phyloP scores from a whole-genome alignment of 2,888 invertebrate species.

The Chelonus formosanus region DNA sequence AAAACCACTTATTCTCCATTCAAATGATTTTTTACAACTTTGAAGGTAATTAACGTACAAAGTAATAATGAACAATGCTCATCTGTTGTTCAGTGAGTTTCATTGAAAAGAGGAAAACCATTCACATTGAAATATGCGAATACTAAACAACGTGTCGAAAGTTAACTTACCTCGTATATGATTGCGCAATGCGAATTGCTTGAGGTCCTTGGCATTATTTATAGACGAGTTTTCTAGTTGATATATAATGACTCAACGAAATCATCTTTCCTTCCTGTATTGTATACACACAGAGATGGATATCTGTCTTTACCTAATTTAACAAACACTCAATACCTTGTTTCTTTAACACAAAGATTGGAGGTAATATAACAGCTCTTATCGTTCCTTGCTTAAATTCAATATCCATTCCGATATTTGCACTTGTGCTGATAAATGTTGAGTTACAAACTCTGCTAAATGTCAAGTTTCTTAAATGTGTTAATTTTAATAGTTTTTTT shows the following conservation, averaged over 20 bases:
- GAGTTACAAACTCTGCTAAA: no score
- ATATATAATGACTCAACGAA: constrained; percentile 11
- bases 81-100: no score
- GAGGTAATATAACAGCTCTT: constrained; percentile 9
- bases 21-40: no score
- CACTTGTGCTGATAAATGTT: constrained; percentile 25
- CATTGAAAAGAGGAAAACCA: background rate
- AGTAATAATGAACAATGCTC: background rate
- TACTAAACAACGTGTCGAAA: background rate
- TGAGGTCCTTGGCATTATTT: constrained; percentile 47
- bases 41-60: no score
- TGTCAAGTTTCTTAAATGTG: no score
- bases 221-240: constrained; percentile 40
- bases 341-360: constrained; percentile 12
- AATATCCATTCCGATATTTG: constrained; percentile 23
- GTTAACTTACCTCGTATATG: constrained; percentile 20
- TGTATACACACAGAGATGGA: constrained; percentile 4
- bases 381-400: constrained; percentile 16
- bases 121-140: constrained; percentile 2
- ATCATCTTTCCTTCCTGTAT: constrained; percentile 27
- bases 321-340: background rate
- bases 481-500: no score
- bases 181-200: constrained; percentile 43
- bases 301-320: background rate
- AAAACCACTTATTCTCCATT: no score